phyloP scores from a whole-genome alignment of 1,140 invertebrate genomes.

The Tetramorium parvispinum region DNA sequence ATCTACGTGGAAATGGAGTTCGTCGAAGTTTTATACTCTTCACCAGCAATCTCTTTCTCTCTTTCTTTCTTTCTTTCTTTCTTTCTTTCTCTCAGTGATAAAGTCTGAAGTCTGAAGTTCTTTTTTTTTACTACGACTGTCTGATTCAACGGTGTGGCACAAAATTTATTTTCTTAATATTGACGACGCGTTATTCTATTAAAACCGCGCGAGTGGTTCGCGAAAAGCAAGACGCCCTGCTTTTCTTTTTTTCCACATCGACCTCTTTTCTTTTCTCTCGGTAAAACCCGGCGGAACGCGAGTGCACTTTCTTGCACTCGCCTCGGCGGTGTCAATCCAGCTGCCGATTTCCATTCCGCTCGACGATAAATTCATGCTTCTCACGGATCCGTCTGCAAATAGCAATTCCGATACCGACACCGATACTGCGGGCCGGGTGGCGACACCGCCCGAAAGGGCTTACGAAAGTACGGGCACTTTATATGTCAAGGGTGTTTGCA shows the following conservation, averaged over 20 bases:
- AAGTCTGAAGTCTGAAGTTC: background rate
- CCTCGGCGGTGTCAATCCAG: constrained; percentile 40
- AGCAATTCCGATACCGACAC: constrained; percentile 47
- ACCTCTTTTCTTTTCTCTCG: background rate
- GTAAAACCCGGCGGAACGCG: background rate
- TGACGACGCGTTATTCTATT: background rate
- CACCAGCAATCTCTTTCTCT: background rate
- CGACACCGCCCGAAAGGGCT: background rate
- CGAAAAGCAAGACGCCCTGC: background rate
- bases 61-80: background rate
- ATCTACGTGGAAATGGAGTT: background rate
- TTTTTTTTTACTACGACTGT: background rate
- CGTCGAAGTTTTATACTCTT: background rate
- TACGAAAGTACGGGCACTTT: constrained; percentile 1
- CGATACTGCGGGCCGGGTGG: background rate
- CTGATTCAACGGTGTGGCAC: background rate
- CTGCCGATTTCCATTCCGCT: constrained; percentile 53
- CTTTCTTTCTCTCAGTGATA: background rate
- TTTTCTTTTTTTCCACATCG: background rate
- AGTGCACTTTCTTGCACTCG: constrained; percentile 45
- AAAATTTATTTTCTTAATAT: constrained; percentile 4
- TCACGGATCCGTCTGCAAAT: constrained; percentile 58
- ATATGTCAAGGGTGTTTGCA: background rate
- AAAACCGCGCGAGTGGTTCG: background rate
- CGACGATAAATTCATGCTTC: constrained; percentile 39